Evolutionary conservation across 2,888 invertebrate species (phyloP), one percentile per base, ranked within the genome.

Genomic region (Mesorhabditis belari): DNA sequence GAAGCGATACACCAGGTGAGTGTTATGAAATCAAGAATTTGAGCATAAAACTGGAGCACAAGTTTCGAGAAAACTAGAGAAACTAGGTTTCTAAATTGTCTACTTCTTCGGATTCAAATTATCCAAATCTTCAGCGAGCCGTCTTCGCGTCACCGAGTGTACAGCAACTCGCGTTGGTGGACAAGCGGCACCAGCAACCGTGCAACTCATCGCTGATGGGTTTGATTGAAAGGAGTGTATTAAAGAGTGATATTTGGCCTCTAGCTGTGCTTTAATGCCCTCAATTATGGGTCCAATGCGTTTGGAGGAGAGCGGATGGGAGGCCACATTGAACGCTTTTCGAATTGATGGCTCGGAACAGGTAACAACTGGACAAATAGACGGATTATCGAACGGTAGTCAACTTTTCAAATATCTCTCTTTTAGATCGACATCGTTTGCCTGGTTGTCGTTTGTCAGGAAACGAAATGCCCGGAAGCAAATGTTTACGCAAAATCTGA

Each of bases 331-430:
- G n/a, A 72, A 67, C 6, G 80, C 80, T 3, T 80, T 80, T 60
- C 56, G 80, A 57, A 75, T 80, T 49, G 80, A 80, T 57, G 80
- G 80, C 28, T 69, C 71, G 23, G 77, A 76, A 52, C 77, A 80
- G 55, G 67, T 75, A 35, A 74, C 76, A 53, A 76, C 77, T 53
- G 66, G 63, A 17, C 77, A 77, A 52, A 59, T 65, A 24, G 71
- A 77, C 9, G 50, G 68, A 26, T 58, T 75, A 25, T n/a, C n/a
- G n/a, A n/a, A 77, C 76, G 54, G 53, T 59, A 9, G 19, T 21
- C 5, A 35, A 44, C 9, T 73, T 74, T 50, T n/a, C 55, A 9
- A 21, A 21, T n/a, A n/a, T n/a, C n/a, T n/a, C n/a, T n/a, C n/a
- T n/a, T n/a, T n/a, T n/a, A n/a, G n/a, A 63, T 70, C 24, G 66